Conservation (phyloP, 2,888 invertebrate species). For the Synergus laeviventris region DNA sequence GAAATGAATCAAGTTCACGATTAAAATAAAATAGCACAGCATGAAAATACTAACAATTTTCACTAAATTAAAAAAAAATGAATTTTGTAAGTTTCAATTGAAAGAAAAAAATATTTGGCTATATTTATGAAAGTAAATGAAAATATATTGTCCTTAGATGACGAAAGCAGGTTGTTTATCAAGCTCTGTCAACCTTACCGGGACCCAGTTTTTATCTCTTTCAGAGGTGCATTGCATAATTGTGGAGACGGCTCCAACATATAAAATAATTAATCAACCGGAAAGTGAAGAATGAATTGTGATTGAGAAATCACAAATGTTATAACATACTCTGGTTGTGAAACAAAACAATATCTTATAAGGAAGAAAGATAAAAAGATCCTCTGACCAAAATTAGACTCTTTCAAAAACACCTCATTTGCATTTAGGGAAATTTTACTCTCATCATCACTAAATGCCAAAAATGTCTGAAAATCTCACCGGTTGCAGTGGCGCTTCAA, state of each 20-base stretch:
- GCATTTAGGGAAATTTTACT: neutral
- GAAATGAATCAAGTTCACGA: neutral
- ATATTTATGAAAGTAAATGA: neutral
- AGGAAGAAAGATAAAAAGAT: neutral
- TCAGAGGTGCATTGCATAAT: slow-evolving; percentile 1
- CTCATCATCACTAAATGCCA: too few species aligned
- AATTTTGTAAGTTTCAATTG: too few species aligned
- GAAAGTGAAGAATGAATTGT: neutral
- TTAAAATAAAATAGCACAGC: neutral
- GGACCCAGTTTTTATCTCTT: neutral
- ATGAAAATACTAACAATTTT: neutral
- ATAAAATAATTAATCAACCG: slow-evolving; percentile 16
- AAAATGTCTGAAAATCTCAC: slow-evolving; percentile 60
- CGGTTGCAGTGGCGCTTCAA: slow-evolving; percentile 69
- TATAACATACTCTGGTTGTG: slow-evolving; percentile 17
- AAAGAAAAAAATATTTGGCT: too few species aligned
- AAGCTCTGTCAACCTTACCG: slow-evolving; percentile 12
- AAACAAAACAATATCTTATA: neutral
- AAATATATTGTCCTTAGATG: neutral
- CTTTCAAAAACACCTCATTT: neutral
- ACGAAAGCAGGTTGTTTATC: neutral
- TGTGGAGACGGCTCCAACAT: slow-evolving; percentile 13
- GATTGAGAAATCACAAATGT: neutral
- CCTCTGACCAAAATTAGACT: neutral
- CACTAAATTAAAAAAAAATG: neutral